phyloP scores from a whole-genome alignment of 2,113 vertebrate genomes.

The Neolamprologus cancellatus region DNA sequence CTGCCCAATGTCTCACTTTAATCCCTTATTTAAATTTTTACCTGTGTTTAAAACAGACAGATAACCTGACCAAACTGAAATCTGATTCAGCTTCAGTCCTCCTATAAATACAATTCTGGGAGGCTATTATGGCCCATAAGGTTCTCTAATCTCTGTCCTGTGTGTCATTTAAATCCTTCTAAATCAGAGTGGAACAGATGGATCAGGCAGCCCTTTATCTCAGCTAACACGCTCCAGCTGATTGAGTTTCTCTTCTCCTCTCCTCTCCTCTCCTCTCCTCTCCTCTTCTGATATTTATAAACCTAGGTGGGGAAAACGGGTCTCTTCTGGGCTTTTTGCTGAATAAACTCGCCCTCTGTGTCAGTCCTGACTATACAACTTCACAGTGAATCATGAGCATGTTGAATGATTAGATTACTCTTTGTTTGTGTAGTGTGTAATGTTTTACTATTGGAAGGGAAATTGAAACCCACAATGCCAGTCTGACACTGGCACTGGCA shows the following conservation, averaged over 20 bases:
- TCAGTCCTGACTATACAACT: not conserved
- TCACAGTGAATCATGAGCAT: not conserved
- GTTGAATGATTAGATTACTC: not conserved
- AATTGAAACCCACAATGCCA: not conserved
- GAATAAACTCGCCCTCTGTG: not conserved
- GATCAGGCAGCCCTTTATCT: not conserved
- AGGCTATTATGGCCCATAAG: not conserved
- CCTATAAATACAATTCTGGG: not conserved
- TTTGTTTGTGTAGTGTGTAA: constrained; percentile 5
- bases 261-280: rapidly evolving
- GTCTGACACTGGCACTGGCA: not conserved
- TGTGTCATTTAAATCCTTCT: constrained; percentile 47
- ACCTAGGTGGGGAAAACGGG: not conserved
- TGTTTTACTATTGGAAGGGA: not conserved
- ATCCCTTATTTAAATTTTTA: not conserved
- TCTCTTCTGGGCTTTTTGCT: not conserved
- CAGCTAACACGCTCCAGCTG: not conserved
- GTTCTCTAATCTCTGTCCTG: constrained; percentile 31
- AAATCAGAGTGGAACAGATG: constrained; percentile 49
- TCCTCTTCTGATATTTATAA: not conserved
- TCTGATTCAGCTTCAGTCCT: not conserved
- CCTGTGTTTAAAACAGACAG: not conserved
- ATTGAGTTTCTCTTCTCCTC: not conserved
- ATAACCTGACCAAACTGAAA: not conserved
- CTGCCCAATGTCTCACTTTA: not conserved